phyloP scores from a whole-genome alignment of 2,113 vertebrate species.

The Otolemur garnettii region DNA sequence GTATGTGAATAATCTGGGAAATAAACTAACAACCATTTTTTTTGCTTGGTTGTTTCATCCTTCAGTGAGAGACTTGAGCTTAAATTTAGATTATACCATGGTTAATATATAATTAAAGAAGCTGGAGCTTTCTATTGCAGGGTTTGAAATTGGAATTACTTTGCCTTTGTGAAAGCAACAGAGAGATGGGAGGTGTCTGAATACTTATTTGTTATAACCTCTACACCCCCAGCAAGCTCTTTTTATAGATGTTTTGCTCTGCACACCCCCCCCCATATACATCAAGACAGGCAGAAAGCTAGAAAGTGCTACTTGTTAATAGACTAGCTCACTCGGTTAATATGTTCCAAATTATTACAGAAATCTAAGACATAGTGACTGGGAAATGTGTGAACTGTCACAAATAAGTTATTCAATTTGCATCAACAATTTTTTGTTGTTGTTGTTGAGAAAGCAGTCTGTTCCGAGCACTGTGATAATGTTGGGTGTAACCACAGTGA shows the following conservation, averaged over 20 bases:
- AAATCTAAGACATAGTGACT: not conserved
- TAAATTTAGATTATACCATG: not conserved
- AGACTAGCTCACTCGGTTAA: slow-evolving; percentile 41
- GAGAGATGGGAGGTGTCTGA: not conserved
- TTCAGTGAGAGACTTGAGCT: not conserved
- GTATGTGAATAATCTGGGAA: not conserved
- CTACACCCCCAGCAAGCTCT: not conserved
- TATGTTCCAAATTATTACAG: slow-evolving; percentile 41
- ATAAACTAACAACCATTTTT: not conserved
- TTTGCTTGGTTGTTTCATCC: slow-evolving; percentile 7
- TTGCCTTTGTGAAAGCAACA: not conserved
- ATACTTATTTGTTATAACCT: not conserved
- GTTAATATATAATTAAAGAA: slow-evolving; percentile 26
- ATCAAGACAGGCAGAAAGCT: not conserved
- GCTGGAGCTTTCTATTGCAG: not conserved
- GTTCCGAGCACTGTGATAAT: not conserved
- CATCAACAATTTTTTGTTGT: not conserved
- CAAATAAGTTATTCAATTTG: slow-evolving; percentile 48
- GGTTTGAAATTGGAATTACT: not conserved
- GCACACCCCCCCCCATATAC: not conserved
- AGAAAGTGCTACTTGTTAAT: slow-evolving; percentile 55
- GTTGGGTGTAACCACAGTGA: not conserved
- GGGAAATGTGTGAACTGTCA: slow-evolving; percentile 47
- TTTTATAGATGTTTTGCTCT: slow-evolving; percentile 37
- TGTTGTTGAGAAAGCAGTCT: not conserved